Evolutionary conservation across 2,113 vertebrate species (phyloP).

Genomic region (Paramisgurnus dabryanus): DNA sequence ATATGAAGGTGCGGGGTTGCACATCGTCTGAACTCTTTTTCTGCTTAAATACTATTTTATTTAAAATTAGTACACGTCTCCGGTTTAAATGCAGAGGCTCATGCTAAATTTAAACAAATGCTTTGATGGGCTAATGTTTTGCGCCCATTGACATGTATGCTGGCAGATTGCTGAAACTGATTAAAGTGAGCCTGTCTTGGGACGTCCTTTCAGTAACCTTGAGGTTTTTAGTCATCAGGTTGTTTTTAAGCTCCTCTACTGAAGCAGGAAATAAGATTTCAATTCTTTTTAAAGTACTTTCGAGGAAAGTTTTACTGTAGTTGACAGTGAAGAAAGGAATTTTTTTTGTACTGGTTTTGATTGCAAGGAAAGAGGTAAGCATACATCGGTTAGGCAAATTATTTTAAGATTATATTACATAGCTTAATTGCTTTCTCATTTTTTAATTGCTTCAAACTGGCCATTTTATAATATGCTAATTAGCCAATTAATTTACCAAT

Average conservation of each 20-base stretch:
- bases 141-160: not conserved
- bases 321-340: not conserved
- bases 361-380: conserved; percentile 13
- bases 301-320: not conserved
- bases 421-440: not conserved
- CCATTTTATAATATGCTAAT: not conserved
- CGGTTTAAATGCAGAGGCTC: not conserved
- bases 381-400: not conserved
- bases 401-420: conserved; percentile 2
- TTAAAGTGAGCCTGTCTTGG: conserved; percentile 17
- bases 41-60: not conserved
- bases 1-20: not conserved
- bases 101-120: not conserved
- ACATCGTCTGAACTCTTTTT: not conserved
- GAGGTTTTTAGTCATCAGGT: conserved; percentile 10
- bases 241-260: not conserved
- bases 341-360: not conserved
- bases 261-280: conserved; percentile 21
- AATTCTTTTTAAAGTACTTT: not conserved
- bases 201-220: conserved; percentile 30
- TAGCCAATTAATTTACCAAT: not conserved
- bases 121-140: conserved; percentile 22
- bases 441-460: not conserved
- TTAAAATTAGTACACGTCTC: not conserved
- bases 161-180: conserved; percentile 10